These are phyloP conservation scores for Ivindomyrus marchei DNA, from an alignment of 2,113 vertebrate species.

Conservation along the genomic window DNA sequence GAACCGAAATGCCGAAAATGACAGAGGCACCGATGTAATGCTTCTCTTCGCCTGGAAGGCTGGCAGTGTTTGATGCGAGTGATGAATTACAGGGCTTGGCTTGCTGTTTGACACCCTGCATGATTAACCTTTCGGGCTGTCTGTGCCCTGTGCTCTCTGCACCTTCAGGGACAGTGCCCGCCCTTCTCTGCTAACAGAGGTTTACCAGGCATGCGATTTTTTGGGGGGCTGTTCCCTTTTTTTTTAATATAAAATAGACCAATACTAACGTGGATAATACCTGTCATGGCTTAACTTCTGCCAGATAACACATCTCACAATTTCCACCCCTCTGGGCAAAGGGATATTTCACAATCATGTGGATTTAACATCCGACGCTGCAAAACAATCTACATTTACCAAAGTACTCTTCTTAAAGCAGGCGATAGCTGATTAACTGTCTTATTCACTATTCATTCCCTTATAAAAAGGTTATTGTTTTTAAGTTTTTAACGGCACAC, in stretches of 20 bases:
- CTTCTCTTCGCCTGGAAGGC: not conserved
- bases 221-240: not conserved
- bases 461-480: not conserved
- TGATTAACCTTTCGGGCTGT: conserved; percentile 2
- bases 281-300: not conserved
- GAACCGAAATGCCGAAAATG: not conserved
- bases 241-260: not conserved
- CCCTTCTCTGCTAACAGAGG: not conserved
- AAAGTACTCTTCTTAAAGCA: not conserved
- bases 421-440: not conserved
- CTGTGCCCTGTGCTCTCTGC: not conserved
- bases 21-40: not conserved
- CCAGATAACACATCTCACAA: not conserved
- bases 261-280: not conserved
- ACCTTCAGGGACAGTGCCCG: not conserved
- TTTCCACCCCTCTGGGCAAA: not conserved
- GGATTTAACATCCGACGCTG: not conserved
- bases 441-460: not conserved
- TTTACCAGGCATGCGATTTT: not conserved
- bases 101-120: not conserved
- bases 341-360: not conserved
- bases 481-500: not conserved
- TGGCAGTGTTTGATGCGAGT: not conserved
- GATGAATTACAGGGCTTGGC: not conserved
- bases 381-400: not conserved